A percentile compares a stretch with the other conserved stretches of the same genome.
These are phyloP conservation scores for Oxycera nigricornis DNA, from an alignment of 2,888 invertebrate genomes.

Conservation along the genomic window DNA sequence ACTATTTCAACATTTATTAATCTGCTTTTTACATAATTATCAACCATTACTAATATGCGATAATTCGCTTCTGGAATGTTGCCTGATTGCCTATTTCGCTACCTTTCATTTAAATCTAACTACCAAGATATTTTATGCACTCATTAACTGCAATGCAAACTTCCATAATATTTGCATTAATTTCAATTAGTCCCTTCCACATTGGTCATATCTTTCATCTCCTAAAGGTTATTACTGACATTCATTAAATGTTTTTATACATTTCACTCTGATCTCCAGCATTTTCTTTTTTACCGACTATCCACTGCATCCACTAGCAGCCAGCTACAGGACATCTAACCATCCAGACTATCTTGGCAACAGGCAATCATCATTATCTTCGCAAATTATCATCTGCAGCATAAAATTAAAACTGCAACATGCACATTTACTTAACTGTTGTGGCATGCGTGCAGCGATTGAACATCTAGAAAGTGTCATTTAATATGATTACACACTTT, in stretches of 20 bases:
- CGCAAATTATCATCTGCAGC: not conserved
- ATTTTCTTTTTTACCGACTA: not conserved
- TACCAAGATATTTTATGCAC: too few species aligned
- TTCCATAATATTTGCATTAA: not conserved
- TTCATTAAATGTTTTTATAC: constrained; percentile 1
- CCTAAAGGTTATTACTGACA: not conserved
- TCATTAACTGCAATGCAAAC: too few species aligned
- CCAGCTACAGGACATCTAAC: not conserved
- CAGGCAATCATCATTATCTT: not conserved
- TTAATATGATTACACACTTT: not conserved
- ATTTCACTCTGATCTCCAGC: not conserved
- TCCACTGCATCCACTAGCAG: not conserved
- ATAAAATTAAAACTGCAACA: not conserved
- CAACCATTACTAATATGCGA: too few species aligned
- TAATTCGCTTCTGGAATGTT: too few species aligned
- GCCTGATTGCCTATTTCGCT: too few species aligned
- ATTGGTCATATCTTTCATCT: not conserved
- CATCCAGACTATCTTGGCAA: not conserved
- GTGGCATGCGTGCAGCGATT: not conserved
- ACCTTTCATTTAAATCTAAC: too few species aligned
- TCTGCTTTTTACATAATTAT: too few species aligned
- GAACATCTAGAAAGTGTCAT: not conserved
- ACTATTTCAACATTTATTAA: too few species aligned
- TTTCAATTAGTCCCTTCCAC: not conserved
- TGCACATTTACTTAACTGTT: not conserved